These are phyloP conservation scores for Odocoileus hemionus DNA, from an alignment of 2,113 vertebrate genomes.

Conservation along the genomic window DNA sequence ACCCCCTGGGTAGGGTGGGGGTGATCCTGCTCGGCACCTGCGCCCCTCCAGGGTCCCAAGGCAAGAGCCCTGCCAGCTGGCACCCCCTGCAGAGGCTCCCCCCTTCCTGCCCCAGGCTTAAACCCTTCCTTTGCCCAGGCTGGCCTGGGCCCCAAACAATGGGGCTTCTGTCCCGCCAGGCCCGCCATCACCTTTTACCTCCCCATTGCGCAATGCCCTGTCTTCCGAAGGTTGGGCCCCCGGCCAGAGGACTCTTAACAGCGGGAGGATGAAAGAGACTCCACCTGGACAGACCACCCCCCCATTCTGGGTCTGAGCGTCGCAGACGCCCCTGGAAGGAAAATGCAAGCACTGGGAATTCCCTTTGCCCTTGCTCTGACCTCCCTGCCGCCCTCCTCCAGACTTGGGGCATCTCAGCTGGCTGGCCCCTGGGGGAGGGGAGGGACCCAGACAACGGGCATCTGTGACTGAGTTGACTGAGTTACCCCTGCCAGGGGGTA, in stretches of 20 bases:
- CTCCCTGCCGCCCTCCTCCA: background rate
- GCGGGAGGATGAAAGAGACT: background rate
- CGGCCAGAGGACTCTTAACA: background rate
- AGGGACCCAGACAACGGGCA: background rate
- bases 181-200: conserved; percentile 58
- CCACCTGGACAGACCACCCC: background rate
- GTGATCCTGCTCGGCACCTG: conserved; percentile 44
- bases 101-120: conserved; percentile 30
- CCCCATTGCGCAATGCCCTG: conserved; percentile 1
- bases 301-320: background rate
- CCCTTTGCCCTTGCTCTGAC: background rate
- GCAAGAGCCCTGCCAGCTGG: conserved; percentile 41
- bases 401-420: background rate
- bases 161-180: conserved; percentile 56
- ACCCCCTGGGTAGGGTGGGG: background rate
- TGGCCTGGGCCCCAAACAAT: conserved; percentile 55
- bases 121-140: conserved; percentile 55
- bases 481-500: conserved; percentile 36
- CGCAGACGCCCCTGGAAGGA: rapidly evolving
- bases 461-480: conserved; percentile 25
- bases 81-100: conserved; percentile 33
- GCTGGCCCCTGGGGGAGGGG: background rate
- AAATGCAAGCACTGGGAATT: background rate
- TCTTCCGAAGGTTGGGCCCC: background rate
- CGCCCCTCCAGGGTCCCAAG: background rate